Percentiles rank a stretch among this genome's conserved stretches.
Conservation (phyloP, 2,113 vertebrate species). For the Orthochromis malagaraziensis region DNA sequence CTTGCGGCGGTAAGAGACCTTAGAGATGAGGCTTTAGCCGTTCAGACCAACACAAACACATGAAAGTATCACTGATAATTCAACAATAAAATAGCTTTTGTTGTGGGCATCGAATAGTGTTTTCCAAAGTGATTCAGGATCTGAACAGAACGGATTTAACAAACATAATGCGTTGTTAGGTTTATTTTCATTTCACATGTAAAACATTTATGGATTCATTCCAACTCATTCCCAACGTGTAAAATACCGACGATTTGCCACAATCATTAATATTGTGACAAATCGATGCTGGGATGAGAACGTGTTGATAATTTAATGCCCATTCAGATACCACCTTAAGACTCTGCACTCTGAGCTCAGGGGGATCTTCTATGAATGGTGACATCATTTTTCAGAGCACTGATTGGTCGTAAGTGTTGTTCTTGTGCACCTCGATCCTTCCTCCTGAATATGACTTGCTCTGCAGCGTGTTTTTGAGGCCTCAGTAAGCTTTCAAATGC, state of each 20-base stretch:
- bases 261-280: background rate
- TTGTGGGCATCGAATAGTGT: background rate
- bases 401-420: background rate
- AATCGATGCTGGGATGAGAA: background rate
- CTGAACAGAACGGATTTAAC: background rate
- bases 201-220: background rate
- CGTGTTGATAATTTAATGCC: background rate
- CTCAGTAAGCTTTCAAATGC: background rate
- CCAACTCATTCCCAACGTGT: background rate
- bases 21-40: background rate
- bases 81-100: background rate
- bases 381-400: background rate
- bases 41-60: background rate
- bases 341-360: background rate
- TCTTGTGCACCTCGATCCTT: background rate
- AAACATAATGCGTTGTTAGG: background rate
- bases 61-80: background rate
- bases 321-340: background rate
- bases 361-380: background rate
- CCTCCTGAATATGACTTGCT: background rate
- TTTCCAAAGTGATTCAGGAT: background rate
- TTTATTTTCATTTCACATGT: background rate
- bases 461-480: background rate
- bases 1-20: background rate
- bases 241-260: background rate